Base-by-base conservation (phyloP, 2,888 invertebrate genomes). In the Linnaemya tessellans region DNA sequence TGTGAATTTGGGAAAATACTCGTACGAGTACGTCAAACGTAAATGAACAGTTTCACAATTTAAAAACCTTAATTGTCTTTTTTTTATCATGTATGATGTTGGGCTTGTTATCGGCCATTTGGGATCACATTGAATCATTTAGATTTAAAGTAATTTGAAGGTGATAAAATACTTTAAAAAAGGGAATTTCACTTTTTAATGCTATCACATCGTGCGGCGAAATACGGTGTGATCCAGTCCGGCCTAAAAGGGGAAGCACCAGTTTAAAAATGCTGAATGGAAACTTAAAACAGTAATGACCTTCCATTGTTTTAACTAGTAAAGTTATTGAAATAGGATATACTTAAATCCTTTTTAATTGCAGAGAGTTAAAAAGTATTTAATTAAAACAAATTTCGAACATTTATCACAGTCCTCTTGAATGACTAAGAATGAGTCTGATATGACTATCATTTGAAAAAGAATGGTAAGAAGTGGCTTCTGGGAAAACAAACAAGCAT, bases 111-210 rank as follows among this genome's bases (percentile, higher is more conserved):
- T 68, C 67, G 43, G 51, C 25, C 30, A 65, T 51, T 46, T 65
- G 35, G 4, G 1, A 73, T 65, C 65, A 51, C 20, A 11, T 49
- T 67, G 41, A 67, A 30, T 60, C 60, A 68, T 80, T 80, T 68
- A 80, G 67, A 80, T 80, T 68, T 51, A 60, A 56, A 67, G 13
- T 41, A 58, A 30, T 22, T 74, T 49, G 10, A 22, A 15, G 43
- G 30, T 49, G 73, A 74, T 74, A 51, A 74, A 60, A 3, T 49
- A 25, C 7, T 73, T 65, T n/a, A n/a, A 30, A 25, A 49, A 65
- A 25, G 49, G 38, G 18, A 30, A 41, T 67, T 60, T 80, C 49
- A 73, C 30, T 60, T 74, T 67, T 20, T n/a, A 20, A 25, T 58
- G 11, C 7, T 15, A 10, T 9, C 13, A 35, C 43, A 20, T 62